These are phyloP conservation scores for Leguminivora glycinivorella DNA, from an alignment of 1,140 invertebrate genomes.

Conservation along the genomic window DNA sequence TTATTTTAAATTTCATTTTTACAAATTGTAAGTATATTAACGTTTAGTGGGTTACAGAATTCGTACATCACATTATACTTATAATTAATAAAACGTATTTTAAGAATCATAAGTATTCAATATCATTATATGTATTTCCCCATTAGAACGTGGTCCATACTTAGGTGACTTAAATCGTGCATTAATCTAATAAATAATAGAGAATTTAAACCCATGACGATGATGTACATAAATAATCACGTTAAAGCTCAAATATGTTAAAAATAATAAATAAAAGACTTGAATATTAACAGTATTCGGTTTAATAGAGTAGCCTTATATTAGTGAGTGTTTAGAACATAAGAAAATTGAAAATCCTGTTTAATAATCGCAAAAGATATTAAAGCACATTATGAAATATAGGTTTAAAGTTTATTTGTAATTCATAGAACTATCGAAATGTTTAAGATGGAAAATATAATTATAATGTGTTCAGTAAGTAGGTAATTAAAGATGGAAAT, in stretches of 20 bases:
- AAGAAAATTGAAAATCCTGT: conserved; percentile 39
- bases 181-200: conserved; percentile 71
- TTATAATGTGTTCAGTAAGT: conserved; percentile 39
- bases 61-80: conserved; percentile 25
- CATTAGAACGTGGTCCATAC: conserved; percentile 75
- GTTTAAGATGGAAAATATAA: conserved; percentile 39
- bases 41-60: conserved; percentile 38
- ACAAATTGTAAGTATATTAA: conserved; percentile 37
- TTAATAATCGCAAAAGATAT: conserved; percentile 48
- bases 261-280: conserved; percentile 72
- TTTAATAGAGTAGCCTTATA: conserved; percentile 63
- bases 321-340: conserved; percentile 56
- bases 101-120: conserved; percentile 4
- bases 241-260: conserved; percentile 75
- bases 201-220: conserved; percentile 46
- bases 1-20: conserved; percentile 30
- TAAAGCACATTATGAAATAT: conserved; percentile 56
- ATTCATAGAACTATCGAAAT: conserved; percentile 53
- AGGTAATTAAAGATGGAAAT: conserved; percentile 36
- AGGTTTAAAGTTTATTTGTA: conserved; percentile 48
- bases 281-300: conserved; percentile 59
- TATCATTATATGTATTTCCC: conserved; percentile 39
- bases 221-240: conserved; percentile 67
- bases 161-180: conserved; percentile 75
- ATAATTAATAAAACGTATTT: not conserved